Conservation (phyloP, 2,113 vertebrate genomes). For the Lepidothrix coronata region DNA sequence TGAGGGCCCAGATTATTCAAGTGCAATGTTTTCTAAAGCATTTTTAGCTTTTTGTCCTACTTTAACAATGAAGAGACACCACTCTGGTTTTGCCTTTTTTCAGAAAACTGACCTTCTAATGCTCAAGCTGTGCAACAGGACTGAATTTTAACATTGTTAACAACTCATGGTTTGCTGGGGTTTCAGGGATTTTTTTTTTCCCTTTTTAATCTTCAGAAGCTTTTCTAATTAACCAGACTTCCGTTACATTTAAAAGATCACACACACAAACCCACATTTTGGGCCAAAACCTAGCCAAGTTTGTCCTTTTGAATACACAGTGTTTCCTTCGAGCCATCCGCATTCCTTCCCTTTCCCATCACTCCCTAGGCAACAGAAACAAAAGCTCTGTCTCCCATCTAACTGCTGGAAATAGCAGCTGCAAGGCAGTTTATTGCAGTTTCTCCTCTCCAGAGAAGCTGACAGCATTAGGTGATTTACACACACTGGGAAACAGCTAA, state of each 20-base stretch:
- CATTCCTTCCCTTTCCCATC: conserved; percentile 42
- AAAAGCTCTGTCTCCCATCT: conserved; percentile 40
- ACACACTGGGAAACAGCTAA: conserved; percentile 41
- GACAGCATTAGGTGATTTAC: conserved; percentile 40
- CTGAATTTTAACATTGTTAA: conserved; percentile 23
- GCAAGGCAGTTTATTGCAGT: neutral
- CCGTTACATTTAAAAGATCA: conserved; percentile 53
- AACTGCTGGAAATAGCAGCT: conserved; percentile 40
- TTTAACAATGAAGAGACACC: neutral
- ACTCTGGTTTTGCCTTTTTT: neutral
- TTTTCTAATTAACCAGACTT: conserved; percentile 49
- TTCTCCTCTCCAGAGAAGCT: neutral
- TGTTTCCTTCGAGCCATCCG: conserved; percentile 22
- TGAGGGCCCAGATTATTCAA: neutral
- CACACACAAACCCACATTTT: conserved; percentile 26
- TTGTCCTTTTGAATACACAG: conserved; percentile 27
- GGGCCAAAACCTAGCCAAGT: conserved; percentile 43
- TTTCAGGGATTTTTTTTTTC: neutral
- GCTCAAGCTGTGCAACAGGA: neutral
- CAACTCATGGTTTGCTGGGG: neutral
- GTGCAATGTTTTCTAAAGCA: neutral
- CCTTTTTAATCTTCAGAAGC: neutral
- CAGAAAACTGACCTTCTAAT: neutral
- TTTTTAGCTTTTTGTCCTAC: neutral
- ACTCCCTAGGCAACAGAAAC: conserved; percentile 68